Conservation (phyloP, 1,140 invertebrate genomes). For the Oryzaephilus surinamensis region DNA sequence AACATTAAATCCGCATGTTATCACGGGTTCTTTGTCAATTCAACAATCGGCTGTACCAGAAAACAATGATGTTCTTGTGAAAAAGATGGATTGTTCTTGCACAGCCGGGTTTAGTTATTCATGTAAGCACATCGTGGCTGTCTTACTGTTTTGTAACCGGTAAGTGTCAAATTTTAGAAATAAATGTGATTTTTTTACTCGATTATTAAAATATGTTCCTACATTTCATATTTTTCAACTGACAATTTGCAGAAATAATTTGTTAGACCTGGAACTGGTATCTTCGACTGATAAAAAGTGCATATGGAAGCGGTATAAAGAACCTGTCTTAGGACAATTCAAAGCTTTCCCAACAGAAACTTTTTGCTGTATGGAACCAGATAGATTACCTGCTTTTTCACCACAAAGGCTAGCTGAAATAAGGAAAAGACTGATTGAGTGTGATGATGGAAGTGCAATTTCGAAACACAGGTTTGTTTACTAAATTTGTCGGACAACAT, state of each 20-base stretch:
- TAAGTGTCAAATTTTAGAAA: background rate
- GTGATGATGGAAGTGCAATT: slow-evolving; percentile 4
- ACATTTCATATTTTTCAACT: background rate
- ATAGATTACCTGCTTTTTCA: no score
- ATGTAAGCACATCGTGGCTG: background rate
- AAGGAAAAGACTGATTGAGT: no score
- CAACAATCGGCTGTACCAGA: background rate
- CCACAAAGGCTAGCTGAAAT: no score
- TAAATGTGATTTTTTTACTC: background rate
- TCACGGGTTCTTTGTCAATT: no score
- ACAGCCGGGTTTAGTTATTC: background rate
- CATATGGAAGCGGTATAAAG: background rate
- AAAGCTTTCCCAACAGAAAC: no score
- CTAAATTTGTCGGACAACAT: no score
- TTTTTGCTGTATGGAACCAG: no score
- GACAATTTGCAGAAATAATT: background rate
- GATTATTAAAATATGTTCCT: background rate
- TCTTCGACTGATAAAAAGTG: background rate
- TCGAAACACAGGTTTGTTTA: slow-evolving; percentile 6
- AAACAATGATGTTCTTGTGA: background rate
- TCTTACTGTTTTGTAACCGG: background rate
- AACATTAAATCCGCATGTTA: no score
- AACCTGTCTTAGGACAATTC: no score
- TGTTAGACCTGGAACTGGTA: background rate
- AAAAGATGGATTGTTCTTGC: background rate